Percentiles rank a stretch among this genome's conserved stretches.
Conservation (phyloP, 2,797 vertebrate genomes). For the Sciurus vulgaris region DNA sequence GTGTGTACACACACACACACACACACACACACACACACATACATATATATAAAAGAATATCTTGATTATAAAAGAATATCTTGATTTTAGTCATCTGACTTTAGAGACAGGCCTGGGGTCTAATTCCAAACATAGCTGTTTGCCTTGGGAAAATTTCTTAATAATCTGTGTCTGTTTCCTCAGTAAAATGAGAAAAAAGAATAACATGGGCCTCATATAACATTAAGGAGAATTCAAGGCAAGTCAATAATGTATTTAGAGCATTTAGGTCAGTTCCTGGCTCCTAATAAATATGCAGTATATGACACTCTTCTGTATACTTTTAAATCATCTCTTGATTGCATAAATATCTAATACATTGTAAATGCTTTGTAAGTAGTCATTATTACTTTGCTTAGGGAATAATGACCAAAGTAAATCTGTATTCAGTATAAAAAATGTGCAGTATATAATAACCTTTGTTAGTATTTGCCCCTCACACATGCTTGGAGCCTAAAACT, state of each 20-base stretch:
- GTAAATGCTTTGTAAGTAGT: too few relatives aligned
- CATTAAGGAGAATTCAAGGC: constrained; percentile 34
- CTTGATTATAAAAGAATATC: not conserved
- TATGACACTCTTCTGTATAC: not conserved
- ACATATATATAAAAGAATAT: not conserved
- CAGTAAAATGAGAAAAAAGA: constrained; percentile 44
- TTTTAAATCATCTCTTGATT: too few relatives aligned
- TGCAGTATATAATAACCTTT: not conserved
- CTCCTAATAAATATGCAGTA: not conserved
- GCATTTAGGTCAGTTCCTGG: not conserved
- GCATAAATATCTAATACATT: too few relatives aligned
- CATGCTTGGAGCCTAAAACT: too few relatives aligned
- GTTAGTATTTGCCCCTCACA: not conserved
- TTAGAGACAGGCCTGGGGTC: constrained; percentile 15
- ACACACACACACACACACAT: too few relatives aligned
- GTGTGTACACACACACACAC: not conserved
- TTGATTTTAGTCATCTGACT: constrained; percentile 38
- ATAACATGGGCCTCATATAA: not conserved
- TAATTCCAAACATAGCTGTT: constrained; percentile 20
- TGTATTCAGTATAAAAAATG: too few relatives aligned
- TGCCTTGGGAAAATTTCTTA: constrained; percentile 29
- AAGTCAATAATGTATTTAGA: constrained; percentile 19
- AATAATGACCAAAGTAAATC: too few relatives aligned
- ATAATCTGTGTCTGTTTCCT: not conserved
- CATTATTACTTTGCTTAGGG: too few relatives aligned